Percentiles rank a stretch among this genome's conserved stretches.
phyloP scores from a whole-genome alignment of 2,888 invertebrate species.

The Strigamia transsilvanica region DNA sequence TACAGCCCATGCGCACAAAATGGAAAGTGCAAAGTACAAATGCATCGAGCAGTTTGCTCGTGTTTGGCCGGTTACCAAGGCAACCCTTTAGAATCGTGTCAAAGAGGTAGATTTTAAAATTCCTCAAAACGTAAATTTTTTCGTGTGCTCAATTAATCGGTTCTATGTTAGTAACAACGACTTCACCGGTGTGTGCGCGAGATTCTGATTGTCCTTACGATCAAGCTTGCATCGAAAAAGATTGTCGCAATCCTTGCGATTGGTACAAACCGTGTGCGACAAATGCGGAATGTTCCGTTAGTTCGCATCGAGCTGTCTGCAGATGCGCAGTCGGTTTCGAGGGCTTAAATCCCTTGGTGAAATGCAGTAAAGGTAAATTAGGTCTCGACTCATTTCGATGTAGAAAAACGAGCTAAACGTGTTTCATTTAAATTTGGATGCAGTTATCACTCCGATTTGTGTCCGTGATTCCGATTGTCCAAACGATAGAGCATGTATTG shows the following conservation, averaged over 20 bases:
- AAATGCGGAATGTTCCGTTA: slow-evolving; percentile 78
- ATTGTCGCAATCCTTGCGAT: slow-evolving; percentile 75
- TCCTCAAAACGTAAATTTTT: background rate
- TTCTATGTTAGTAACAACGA: slow-evolving; percentile 31
- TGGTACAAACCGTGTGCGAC: slow-evolving; percentile 83
- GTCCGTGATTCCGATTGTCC: slow-evolving; percentile 54
- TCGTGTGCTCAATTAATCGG: too few relatives aligned
- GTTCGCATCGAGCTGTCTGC: slow-evolving; percentile 77
- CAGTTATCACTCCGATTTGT: slow-evolving; percentile 44
- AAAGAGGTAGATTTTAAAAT: slow-evolving; percentile 55
- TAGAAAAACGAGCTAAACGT: background rate
- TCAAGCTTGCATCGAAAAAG: slow-evolving; percentile 82
- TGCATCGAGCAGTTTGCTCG: slow-evolving; percentile 64
- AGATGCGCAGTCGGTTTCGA: slow-evolving; percentile 72
- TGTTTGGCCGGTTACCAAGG: slow-evolving; percentile 60
- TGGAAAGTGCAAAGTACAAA: slow-evolving; percentile 56
- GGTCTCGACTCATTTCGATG: too few relatives aligned
- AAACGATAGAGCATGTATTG: slow-evolving; percentile 70
- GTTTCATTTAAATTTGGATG: background rate
- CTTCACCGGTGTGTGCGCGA: slow-evolving; percentile 54
- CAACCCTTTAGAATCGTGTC: slow-evolving; percentile 60
- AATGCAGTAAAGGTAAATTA: slow-evolving; percentile 55
- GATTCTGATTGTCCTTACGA: slow-evolving; percentile 63
- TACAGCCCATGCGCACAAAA: slow-evolving; percentile 65
- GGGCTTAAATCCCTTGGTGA: slow-evolving; percentile 64